These are phyloP conservation scores for Drosophila aldrichi DNA, from an alignment of 2,888 invertebrate species.

Conservation along the genomic window DNA sequence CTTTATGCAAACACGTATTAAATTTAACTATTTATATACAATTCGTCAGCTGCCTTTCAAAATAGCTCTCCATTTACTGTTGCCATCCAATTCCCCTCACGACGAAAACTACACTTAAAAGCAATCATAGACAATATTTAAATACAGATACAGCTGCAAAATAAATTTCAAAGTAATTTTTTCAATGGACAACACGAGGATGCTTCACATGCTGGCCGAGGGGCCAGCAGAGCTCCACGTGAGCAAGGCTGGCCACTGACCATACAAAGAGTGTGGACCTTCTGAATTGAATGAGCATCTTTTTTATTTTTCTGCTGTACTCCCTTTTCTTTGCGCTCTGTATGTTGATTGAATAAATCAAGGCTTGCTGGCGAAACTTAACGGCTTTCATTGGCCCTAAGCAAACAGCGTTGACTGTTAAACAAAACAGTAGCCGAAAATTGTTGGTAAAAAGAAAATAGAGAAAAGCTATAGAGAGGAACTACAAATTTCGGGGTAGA, in stretches of 20 bases:
- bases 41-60: neutral
- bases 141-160: slow-evolving; percentile 13
- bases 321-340: neutral
- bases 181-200: slow-evolving; percentile 18
- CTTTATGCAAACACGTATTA: neutral
- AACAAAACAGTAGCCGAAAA: slow-evolving; percentile 77
- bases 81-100: neutral
- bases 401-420: slow-evolving; percentile 67
- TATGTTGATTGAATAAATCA: slow-evolving; percentile 75
- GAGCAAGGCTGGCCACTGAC: slow-evolving; percentile 31
- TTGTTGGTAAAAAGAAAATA: slow-evolving; percentile 1
- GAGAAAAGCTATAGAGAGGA: slow-evolving; percentile 31
- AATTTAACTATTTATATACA: neutral
- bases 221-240: slow-evolving; percentile 1
- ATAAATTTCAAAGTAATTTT: slow-evolving; percentile 24
- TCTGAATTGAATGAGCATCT: slow-evolving; percentile 47
- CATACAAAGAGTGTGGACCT: slow-evolving; percentile 44
- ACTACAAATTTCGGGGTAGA: neutral
- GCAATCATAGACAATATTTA: slow-evolving; percentile 5
- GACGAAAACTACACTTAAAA: neutral
- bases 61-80: neutral
- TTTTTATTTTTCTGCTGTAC: neutral
- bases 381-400: slow-evolving; percentile 71
- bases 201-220: slow-evolving; percentile 34
- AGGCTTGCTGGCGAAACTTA: slow-evolving; percentile 74